phyloP scores from a whole-genome alignment of 2,888 invertebrate genomes.

The Uloborus plumipes region DNA sequence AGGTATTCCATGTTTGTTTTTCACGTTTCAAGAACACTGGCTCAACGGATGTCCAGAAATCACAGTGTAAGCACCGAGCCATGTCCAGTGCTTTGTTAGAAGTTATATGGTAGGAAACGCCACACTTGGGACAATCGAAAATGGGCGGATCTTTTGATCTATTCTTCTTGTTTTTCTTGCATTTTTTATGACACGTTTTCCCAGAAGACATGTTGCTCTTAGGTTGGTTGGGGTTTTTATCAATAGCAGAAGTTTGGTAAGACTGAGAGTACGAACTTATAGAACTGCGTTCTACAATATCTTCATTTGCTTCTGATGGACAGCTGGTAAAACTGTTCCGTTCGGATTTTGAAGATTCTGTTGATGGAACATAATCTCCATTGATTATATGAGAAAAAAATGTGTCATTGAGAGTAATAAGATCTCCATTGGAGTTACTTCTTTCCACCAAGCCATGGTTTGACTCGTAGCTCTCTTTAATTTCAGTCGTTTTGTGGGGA shows the following conservation, averaged over 20 bases:
- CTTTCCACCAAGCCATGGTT: not conserved
- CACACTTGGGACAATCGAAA: conserved; percentile 45
- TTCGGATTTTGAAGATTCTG: not conserved
- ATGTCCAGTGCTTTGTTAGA: not conserved
- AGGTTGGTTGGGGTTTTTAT: not conserved
- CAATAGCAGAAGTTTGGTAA: not conserved
- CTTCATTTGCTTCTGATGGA: not conserved
- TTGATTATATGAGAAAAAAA: conserved; percentile 24
- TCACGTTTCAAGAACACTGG: conserved; percentile 43
- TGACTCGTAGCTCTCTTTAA: not conserved
- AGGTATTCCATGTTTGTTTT: conserved; percentile 47
- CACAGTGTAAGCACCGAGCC: conserved; percentile 42
- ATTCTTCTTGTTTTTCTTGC: conserved; percentile 22
- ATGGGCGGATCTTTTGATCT: conserved; percentile 5
- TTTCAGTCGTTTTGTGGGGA: not conserved
- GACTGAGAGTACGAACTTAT: not conserved
- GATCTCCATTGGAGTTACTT: not conserved
- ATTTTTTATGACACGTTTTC: not conserved
- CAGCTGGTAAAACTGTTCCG: not conserved
- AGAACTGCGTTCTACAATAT: too few species aligned
- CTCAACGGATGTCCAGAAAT: conserved; percentile 47
- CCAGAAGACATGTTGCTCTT: not conserved
- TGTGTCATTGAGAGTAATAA: conserved; percentile 28
- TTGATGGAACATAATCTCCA: not conserved
- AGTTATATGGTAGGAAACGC: conserved; percentile 35